Evolutionary conservation across 2,888 invertebrate species (phyloP), one percentile per base, ranked within the genome.

Genomic region (Malthinus flaveolus): DNA sequence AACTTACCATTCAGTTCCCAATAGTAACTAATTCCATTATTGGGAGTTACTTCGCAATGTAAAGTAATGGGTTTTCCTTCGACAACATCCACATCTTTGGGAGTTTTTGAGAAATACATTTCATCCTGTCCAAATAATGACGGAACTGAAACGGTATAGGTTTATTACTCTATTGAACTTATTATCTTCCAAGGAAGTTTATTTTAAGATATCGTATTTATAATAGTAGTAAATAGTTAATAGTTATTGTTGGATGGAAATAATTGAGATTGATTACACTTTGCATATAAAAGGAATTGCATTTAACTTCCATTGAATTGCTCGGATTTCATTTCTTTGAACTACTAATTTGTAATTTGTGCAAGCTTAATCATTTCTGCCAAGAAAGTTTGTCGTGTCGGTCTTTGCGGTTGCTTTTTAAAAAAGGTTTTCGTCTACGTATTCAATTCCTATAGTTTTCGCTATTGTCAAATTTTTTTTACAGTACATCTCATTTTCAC

Each of bases 1-100:
- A 31, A 59, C 73, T 73, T 69, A 78, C 79, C 78, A 59, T 78
- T 78, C 53, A 78, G 65, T 73, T 78, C 77, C 79, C 79, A 79
- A 65, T 77, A 78, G 68, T 78, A 78, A 23, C 68, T 66, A 46
- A 78, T 71, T 32, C 76, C 78, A 53, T 71, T 67, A 56, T 67
- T 68, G 2, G 78, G 77, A 32, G 76, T 74, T 47, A 76, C 78
- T 70, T 76, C 75, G 61, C 79, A 79, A 3, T 74, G 75, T 56
- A 79, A 63, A 7, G 75, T 77, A 39, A 75, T 72, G 7, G 76
- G 68, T 64, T 74, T 70, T 7, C 77, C 79, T 54, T 72, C 70
- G 13, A 75, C 66, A 11, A 78, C 76, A 55, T 73, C 74, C 12
- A 73, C 72, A 59, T 77, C 72, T 66, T 75, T 72, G 7, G 79